Conservation (phyloP, 2,888 invertebrate species). For the Pachymerium ferrugineum region DNA sequence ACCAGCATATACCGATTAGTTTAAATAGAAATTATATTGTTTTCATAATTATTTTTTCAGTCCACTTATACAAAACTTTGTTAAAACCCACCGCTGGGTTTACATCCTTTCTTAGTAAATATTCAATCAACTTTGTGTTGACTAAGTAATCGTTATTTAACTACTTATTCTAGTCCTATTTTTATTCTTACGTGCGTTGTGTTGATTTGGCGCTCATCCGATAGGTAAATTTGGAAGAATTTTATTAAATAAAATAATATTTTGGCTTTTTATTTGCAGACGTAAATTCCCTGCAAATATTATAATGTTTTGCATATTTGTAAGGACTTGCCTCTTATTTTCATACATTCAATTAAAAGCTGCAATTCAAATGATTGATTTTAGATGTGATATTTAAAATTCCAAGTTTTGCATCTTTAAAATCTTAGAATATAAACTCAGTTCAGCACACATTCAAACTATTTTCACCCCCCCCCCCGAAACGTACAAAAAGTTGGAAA, state of each 20-base stretch:
- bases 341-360: neutral
- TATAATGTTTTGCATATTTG: conserved; percentile 47
- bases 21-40: neutral
- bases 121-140: neutral
- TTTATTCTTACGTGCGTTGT: conserved; percentile 11
- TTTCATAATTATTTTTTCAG: neutral
- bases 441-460: too few species aligned
- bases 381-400: too few species aligned
- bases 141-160: neutral
- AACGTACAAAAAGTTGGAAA: too few species aligned
- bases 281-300: conserved; percentile 47
- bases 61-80: neutral
- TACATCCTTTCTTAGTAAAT: neutral
- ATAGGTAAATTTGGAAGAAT: conserved; percentile 1
- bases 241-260: neutral
- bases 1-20: neutral
- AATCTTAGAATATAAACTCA: too few species aligned
- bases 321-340: conserved; percentile 43
- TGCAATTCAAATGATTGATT: too few species aligned
- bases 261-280: conserved; percentile 39
- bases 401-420: too few species aligned
- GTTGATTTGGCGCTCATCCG: neutral
- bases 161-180: neutral
- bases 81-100: neutral
- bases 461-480: too few species aligned